Evolutionary conservation across 30 jellyfish, hydroid and myxozoan genomes (phyloP).

Genomic region (Turritopsis dohrnii): DNA sequence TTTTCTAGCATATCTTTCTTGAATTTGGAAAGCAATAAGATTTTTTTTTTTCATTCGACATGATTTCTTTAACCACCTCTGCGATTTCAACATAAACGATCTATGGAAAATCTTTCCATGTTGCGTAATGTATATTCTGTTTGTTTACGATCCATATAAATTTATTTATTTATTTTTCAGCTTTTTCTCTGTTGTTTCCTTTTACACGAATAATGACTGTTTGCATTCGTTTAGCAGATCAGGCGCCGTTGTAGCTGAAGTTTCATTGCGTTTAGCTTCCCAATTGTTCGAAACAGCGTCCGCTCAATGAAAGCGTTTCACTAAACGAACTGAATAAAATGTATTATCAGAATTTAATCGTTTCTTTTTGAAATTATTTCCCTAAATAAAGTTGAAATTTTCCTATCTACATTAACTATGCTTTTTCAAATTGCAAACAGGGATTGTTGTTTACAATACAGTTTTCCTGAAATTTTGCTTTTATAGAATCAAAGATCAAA

Average conservation of each 20-base stretch:
- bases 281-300: not conserved
- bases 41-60: not conserved
- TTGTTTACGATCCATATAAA: not conserved
- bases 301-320: not conserved
- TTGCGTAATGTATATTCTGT: not conserved
- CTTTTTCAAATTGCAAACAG: not conserved
- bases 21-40: no score
- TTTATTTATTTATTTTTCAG: no score
- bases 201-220: not conserved
- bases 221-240: not conserved
- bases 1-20: not conserved
- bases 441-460: not conserved
- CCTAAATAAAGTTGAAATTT: not conserved
- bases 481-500: not conserved
- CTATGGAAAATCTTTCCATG: not conserved
- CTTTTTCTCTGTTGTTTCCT: not conserved
- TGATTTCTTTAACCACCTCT: not conserved
- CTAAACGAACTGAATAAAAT: not conserved
- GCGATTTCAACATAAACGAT: not conserved
- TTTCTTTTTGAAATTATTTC: not conserved
- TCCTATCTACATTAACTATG: not conserved
- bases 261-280: not conserved
- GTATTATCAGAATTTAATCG: not conserved
- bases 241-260: not conserved
- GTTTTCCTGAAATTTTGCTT: not conserved